Base-by-base conservation (phyloP, 2,797 vertebrate species). In the Phylloscopus collybita region DNA sequence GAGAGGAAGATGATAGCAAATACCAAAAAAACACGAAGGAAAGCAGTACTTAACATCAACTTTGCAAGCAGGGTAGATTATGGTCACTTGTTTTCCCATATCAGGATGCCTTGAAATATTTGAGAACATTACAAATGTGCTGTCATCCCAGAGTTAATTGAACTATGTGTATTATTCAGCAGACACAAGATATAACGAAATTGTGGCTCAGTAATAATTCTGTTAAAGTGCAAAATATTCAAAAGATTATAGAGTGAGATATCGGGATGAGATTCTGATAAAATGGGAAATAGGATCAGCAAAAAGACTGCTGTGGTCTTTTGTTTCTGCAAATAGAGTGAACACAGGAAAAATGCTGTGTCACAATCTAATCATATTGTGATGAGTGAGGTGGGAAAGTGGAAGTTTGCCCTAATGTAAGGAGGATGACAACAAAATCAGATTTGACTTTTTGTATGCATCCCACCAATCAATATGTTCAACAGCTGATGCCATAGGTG, bases 121-220 rank as follows among this genome's bases (percentile, higher is more conserved):
- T 82, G 83, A 78, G 59, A 75, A 76, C 5, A 3, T 81, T 90
- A 56, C 30, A 92, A 50, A 47, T 72, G 49, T 69, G 27, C 73
- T 90, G 80, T 70, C 66, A 84, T 79, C n/a, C 42, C 26, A 51
- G 51, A 87, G 47, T 74, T 93, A 95, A 92, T 95, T 94, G 88
- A 88, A 45, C 51, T 36, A 1, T 56, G 84, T 90, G 44, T 81
- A 70, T 91, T 94, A 90, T 92, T 96, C 73, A 95, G 49, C 36
- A 95, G 78, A 67, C 32, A 75, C 34, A 91, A 86, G 11, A n/a
- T 75, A 64, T 79, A 91, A 89, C 69, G 88, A 94, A 96, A 80
- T 90, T 86, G 90, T 53, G 70, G 93, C 64, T 75, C 49, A 72
- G 50, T 91, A 89, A 84, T 92, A 93, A 66, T 54, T 78, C 56